Percentiles rank a stretch among this genome's conserved stretches.
Evolutionary conservation across 2,797 vertebrate species (phyloP).

Genomic region (Aselliscus stoliczkanus): DNA sequence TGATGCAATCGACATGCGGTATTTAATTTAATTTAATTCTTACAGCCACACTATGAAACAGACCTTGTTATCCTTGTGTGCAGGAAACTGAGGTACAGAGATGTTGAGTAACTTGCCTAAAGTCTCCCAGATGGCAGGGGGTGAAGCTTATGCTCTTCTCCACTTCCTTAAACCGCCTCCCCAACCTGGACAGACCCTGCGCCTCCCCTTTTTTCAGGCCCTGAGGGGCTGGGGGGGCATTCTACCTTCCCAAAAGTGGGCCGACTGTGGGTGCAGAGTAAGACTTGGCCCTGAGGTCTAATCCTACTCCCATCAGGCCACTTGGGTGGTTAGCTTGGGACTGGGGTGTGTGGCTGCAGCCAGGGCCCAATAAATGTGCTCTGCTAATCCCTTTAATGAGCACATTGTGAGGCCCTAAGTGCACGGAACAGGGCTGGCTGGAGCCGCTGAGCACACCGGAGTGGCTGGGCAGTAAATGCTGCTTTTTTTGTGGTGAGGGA

Average conservation of each 20-base stretch:
- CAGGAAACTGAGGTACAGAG: conserved; percentile 39
- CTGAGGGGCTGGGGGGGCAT: background rate
- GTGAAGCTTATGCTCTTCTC: background rate
- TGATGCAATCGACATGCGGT: background rate
- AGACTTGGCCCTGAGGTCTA: background rate
- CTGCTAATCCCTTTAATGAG: conserved; percentile 74
- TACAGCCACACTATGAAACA: background rate
- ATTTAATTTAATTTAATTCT: conserved; percentile 48
- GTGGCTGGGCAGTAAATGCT: background rate
- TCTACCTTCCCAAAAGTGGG: background rate
- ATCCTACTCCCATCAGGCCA: background rate
- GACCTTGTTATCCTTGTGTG: background rate
- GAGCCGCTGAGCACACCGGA: background rate
- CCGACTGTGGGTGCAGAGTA: background rate
- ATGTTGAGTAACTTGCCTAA: background rate
- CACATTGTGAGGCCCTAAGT: conserved; percentile 56
- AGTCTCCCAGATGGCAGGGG: background rate
- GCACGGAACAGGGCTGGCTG: background rate
- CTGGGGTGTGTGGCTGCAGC: background rate
- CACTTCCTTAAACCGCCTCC: background rate
- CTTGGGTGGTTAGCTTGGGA: conserved; percentile 42
- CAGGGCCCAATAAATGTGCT: conserved; percentile 70
- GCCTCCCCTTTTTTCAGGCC: background rate
- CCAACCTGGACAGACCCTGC: accelerated
- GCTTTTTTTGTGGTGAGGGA: background rate